A percentile compares a stretch with the other conserved stretches of the same genome.
Conservation (phyloP, 2,888 invertebrate genomes). For the Caenorhabditis japonica region DNA sequence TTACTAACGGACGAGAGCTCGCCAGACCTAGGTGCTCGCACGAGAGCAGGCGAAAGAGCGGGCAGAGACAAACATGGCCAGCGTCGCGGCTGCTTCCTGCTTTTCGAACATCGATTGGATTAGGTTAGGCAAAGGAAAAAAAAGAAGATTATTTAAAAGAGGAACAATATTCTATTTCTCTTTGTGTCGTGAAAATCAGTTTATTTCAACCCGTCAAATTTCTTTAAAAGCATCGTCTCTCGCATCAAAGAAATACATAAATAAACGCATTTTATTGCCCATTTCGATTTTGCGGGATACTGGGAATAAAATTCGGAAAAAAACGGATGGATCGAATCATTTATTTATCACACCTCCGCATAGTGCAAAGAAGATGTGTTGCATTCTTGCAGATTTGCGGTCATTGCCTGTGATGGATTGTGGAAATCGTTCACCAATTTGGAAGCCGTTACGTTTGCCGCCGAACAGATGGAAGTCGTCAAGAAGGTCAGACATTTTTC, state of each 20-base stretch:
- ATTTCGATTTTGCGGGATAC: not conserved
- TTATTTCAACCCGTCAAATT: too few relatives aligned
- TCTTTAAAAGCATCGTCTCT: not conserved
- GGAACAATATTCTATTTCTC: too few relatives aligned
- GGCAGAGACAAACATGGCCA: conserved; percentile 21
- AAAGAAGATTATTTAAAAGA: not conserved
- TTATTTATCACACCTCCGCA: too few relatives aligned
- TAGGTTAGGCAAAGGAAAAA: conserved; percentile 9
- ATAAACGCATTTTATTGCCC: too few relatives aligned
- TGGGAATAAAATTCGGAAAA: not conserved
- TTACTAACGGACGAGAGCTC: not conserved
- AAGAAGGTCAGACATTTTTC: conserved; percentile 42
- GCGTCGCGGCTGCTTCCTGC: not conserved
- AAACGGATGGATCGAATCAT: conserved; percentile 8
- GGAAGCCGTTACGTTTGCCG: conserved; percentile 77
- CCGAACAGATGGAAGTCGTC: conserved; percentile 47
- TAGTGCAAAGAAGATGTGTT: too few relatives aligned
- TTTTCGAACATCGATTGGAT: conserved; percentile 35
- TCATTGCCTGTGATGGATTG: conserved; percentile 81
- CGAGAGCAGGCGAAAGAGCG: conserved; percentile 8
- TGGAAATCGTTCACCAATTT: conserved; percentile 80
- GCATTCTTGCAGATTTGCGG: conserved; percentile 78
- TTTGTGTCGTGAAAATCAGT: too few relatives aligned
- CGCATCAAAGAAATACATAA: too few relatives aligned
- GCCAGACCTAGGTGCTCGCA: conserved; percentile 1